Percentiles rank a stretch among this genome's conserved stretches.
Evolutionary conservation across 2,113 vertebrate species (phyloP).

Genomic region (Crotalus tigris): DNA sequence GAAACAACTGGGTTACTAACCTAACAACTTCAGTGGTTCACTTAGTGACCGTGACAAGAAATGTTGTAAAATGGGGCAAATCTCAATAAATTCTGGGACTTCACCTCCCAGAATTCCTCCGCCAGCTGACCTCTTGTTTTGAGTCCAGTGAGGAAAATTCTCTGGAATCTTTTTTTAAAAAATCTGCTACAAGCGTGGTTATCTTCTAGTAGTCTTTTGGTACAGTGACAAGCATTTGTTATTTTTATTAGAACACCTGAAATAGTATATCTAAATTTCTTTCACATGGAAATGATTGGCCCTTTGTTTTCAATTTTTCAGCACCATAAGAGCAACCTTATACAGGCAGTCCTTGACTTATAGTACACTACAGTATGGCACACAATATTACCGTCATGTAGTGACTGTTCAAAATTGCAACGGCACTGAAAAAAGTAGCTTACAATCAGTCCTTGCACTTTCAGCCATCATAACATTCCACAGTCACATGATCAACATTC

Average conservation of each 20-base stretch:
- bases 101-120: background rate
- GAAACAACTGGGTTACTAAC: background rate
- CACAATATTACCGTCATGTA: background rate
- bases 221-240: background rate
- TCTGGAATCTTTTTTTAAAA: background rate
- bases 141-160: background rate
- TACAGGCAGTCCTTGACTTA: background rate
- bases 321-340: background rate
- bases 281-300: background rate
- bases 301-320: background rate
- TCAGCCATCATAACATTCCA: background rate
- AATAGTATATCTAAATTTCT: background rate
- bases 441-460: background rate
- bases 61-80: background rate
- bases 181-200: background rate
- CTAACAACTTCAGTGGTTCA: background rate
- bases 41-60: background rate
- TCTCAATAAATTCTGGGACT: background rate
- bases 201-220: background rate
- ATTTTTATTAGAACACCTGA: background rate
- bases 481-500: background rate
- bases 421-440: background rate
- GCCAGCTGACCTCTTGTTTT: background rate
- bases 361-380: background rate
- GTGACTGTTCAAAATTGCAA: background rate